These are phyloP conservation scores for Drosophila pachea DNA, from an alignment of 1,140 invertebrate species.

Conservation along the genomic window DNA sequence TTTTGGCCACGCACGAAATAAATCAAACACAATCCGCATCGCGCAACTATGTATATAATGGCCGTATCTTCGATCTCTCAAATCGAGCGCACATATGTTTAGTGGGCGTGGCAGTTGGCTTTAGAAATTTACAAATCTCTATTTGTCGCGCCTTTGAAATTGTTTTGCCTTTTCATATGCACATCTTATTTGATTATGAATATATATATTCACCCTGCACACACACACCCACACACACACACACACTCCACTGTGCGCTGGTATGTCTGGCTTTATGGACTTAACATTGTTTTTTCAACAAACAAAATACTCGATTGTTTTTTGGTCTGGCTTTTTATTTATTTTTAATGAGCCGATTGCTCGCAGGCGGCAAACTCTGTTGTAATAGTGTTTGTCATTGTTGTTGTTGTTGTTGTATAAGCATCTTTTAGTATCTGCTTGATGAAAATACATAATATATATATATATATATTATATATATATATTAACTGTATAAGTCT, in stretches of 20 bases:
- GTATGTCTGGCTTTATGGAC: slow-evolving; percentile 64
- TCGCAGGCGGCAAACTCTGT: slow-evolving; percentile 28
- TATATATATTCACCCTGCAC: slow-evolving; percentile 40
- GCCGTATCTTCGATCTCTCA: slow-evolving; percentile 26
- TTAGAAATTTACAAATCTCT: slow-evolving; percentile 69
- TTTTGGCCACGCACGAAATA: slow-evolving; percentile 71
- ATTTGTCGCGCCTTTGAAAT: slow-evolving; percentile 43
- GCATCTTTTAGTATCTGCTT: slow-evolving; percentile 41
- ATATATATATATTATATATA: too few species aligned
- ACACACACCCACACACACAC: background rate
- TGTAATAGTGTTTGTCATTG: slow-evolving; percentile 40
- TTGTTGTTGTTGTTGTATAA: slow-evolving; percentile 38
- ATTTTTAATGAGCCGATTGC: slow-evolving; percentile 62
- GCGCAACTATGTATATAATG: slow-evolving; percentile 1
- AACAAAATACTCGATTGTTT: slow-evolving; percentile 71
- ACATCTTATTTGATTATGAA: slow-evolving; percentile 9
- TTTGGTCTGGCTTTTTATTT: slow-evolving; percentile 73
- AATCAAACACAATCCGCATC: slow-evolving; percentile 53
- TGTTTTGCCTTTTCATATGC: background rate
- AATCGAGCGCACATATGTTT: slow-evolving; percentile 21
- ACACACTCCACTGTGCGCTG: slow-evolving; percentile 28
- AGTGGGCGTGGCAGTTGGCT: slow-evolving; percentile 63
- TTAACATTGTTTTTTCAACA: slow-evolving; percentile 75
- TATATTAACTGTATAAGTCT: too few species aligned
- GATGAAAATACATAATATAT: background rate